Base-by-base conservation (phyloP, 2,113 vertebrate species). In the Etia nguti region DNA sequence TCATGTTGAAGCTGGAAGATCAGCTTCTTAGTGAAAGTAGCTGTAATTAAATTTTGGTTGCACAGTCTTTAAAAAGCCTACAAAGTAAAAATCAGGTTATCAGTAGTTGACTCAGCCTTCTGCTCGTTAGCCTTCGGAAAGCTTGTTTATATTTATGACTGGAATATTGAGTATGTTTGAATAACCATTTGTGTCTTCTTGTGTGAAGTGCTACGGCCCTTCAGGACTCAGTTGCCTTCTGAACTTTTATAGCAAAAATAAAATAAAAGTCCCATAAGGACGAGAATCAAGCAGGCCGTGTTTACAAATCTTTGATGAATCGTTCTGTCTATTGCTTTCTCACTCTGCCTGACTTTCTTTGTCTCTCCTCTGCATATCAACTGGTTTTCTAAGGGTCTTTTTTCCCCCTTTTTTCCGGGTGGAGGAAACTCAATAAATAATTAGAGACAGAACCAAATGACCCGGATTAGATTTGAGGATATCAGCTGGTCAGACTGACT, bases 371-470 rank as follows among this genome's bases (percentile, higher is more conserved):
- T 92, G 70, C 88, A 83, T 88, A 87, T 91, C 85, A 93, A 87
- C 90, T 43, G 34, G 8, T 88, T 86, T 89, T 88, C 81, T 80
- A n/a, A 56, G 55, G 55, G 79, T 89, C 73, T 82, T 86, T 36
- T 75, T 75, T 60, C 22, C 0, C 1, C 22, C 4, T 20, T 54
- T 65, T 83, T 79, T 68, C 79, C 50, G 36, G 24, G 50, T 70
- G 54, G 65, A 82, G 79, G 26, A 88, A 94, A 88, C 84, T 93
- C 91, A 83, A 94, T 95, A 95, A 94, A 92, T 92, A 94, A 95
- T 95, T 93, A 95, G 82, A 90, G 86, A 86, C 68, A 18, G 57
- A 84, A 82, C 84, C 48, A 84, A 94, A 93, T 92, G 86, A 93
- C 91, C 88, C 26, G 89, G 89, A 93, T 94, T 93, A 88, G 89